Evolutionary conservation across 2,113 vertebrate species (phyloP).

Genomic region (Oceanodroma tethys): DNA sequence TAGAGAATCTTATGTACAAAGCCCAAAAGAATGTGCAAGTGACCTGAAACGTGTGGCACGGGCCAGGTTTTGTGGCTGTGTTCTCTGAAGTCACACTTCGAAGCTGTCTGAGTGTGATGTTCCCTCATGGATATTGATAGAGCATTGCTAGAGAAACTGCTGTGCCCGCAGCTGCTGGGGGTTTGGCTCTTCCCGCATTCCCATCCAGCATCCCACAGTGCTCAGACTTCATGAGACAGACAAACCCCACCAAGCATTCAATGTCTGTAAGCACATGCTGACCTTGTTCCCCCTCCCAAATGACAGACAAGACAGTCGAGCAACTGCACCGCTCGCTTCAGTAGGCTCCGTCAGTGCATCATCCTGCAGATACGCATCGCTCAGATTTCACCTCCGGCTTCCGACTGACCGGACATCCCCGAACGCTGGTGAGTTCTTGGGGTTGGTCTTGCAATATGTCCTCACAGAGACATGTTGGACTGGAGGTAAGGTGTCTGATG

Average conservation of each 20-base stretch:
- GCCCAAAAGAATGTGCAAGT: background rate
- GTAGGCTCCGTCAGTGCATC: rapidly evolving
- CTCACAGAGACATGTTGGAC: background rate
- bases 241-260: background rate
- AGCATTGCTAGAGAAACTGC: background rate
- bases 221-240: rapidly evolving
- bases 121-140: background rate
- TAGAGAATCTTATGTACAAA: background rate
- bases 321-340: rapidly evolving
- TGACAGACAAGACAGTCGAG: rapidly evolving
- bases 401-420: rapidly evolving
- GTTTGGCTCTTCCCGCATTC: background rate
- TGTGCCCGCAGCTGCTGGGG: background rate
- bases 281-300: background rate
- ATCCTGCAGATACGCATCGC: background rate
- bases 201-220: no score
- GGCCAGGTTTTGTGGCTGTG: background rate
- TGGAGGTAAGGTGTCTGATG: background rate
- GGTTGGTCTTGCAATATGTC: rapidly evolving
- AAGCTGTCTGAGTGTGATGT: background rate
- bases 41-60: rapidly evolving
- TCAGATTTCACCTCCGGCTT: no score
- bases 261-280: rapidly evolving
- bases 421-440: background rate
- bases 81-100: background rate